Conservation (phyloP, 1,140 invertebrate genomes). For the Paramacrobiotus metropolitanus region DNA sequence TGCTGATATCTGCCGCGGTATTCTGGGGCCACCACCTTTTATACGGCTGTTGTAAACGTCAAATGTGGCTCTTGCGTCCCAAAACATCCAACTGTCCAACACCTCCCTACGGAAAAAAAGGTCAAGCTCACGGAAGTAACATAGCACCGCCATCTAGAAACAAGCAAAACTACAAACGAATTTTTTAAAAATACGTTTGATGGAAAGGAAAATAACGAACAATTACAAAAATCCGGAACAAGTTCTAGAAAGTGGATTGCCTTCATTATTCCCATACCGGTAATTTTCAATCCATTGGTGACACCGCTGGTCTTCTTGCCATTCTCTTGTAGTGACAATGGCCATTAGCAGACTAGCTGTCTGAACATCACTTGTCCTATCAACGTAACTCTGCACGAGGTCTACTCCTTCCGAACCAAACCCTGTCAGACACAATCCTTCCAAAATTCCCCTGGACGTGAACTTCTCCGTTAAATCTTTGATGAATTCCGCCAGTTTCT, state of each 20-base stretch:
- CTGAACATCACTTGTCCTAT: slow-evolving; percentile 72
- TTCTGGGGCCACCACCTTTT: slow-evolving; percentile 31
- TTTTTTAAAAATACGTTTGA: too few relatives aligned
- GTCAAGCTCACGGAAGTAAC: too few relatives aligned
- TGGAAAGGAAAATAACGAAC: too few relatives aligned
- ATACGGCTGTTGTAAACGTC: slow-evolving; percentile 42
- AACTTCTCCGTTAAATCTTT: slow-evolving; percentile 16
- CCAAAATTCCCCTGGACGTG: slow-evolving; percentile 18
- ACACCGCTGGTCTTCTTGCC: slow-evolving; percentile 33
- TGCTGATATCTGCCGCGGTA: slow-evolving; percentile 52
- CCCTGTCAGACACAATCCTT: slow-evolving; percentile 22
- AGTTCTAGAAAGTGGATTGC: too few relatives aligned
- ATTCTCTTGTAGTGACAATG: slow-evolving; percentile 35
- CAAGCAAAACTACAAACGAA: too few relatives aligned
- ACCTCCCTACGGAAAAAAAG: too few relatives aligned
- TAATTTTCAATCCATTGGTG: slow-evolving; percentile 52
- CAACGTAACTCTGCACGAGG: slow-evolving; percentile 63
- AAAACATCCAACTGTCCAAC: slow-evolving; percentile 52
- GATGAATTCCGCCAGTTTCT: slow-evolving; percentile 17
- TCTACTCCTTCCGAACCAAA: slow-evolving; percentile 28
- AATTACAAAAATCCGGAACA: too few relatives aligned
- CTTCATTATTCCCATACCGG: too few relatives aligned
- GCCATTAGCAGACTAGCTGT: slow-evolving; percentile 58
- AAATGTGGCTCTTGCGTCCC: slow-evolving; percentile 49
- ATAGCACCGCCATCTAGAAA: too few relatives aligned